These are phyloP conservation scores for Lagodon rhomboides DNA, from an alignment of 2,797 vertebrate genomes.

Conservation along the genomic window DNA sequence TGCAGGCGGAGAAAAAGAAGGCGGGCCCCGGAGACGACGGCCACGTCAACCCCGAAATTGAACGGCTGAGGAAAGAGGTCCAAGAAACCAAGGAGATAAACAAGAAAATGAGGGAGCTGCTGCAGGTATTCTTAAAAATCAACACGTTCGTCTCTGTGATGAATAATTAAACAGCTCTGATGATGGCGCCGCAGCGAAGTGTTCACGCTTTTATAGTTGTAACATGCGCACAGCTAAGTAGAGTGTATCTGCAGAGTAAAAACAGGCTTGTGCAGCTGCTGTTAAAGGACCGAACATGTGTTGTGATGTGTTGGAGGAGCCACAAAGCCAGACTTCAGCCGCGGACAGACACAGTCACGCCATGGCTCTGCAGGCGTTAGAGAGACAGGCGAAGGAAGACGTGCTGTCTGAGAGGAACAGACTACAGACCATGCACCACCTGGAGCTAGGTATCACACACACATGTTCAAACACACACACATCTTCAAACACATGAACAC, in stretches of 20 bases:
- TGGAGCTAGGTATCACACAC: constrained; percentile 84
- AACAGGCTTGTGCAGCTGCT: constrained; percentile 3
- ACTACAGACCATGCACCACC: constrained; percentile 88
- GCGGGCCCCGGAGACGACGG: constrained; percentile 81
- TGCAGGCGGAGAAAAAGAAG: constrained; percentile 80
- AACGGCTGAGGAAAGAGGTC: constrained; percentile 89
- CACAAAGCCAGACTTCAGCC: constrained; percentile 83
- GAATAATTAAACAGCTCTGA: constrained; percentile 75
- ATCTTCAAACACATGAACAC: background rate
- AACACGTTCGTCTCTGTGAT: constrained; percentile 51
- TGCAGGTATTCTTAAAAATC: constrained; percentile 79
- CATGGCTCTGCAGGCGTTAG: constrained; percentile 87
- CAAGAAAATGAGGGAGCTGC: constrained; percentile 86
- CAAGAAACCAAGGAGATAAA: constrained; percentile 89
- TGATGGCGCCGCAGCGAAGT: constrained; percentile 27
- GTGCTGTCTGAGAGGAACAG: constrained; percentile 88
- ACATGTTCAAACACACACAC: background rate
- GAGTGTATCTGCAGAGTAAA: background rate
- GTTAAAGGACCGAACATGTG: constrained; percentile 24
- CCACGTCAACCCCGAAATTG: constrained; percentile 86
- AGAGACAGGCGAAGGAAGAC: constrained; percentile 89
- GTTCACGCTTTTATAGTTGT: background rate
- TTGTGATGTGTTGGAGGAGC: constrained; percentile 78
- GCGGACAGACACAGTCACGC: constrained; percentile 86
- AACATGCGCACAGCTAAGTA: background rate